A percentile compares a stretch with the other conserved stretches of the same genome.
Conservation (phyloP, 1,140 invertebrate genomes). For the Wiebesia pumilae region DNA sequence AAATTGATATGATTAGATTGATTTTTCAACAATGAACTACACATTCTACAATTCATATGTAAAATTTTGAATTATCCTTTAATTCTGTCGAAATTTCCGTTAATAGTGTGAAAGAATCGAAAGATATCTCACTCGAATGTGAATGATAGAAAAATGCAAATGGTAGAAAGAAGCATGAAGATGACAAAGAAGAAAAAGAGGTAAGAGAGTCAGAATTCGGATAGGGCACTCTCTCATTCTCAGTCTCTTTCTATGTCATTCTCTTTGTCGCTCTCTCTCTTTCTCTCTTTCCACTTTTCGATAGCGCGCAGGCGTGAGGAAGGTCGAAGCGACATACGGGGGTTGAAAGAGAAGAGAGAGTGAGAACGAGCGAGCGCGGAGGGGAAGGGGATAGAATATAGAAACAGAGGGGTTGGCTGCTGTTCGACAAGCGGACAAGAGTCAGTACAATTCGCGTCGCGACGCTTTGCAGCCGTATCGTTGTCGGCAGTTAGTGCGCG, state of each 20-base stretch:
- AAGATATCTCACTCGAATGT: not conserved
- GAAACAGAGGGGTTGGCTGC: not conserved
- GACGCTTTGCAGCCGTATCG: slow-evolving; percentile 57
- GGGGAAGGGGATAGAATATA: slow-evolving; percentile 45
- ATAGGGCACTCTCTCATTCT: slow-evolving; percentile 52
- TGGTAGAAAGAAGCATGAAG: not conserved
- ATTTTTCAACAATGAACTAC: too few species aligned
- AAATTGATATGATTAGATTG: too few species aligned
- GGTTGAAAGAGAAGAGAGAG: slow-evolving; percentile 47
- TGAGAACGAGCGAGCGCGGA: slow-evolving; percentile 15
- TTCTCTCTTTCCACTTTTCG: not conserved
- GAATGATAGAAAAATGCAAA: slow-evolving; percentile 11
- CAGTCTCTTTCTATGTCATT: not conserved
- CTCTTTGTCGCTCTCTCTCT: not conserved
- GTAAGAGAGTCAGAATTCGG: slow-evolving; percentile 61
- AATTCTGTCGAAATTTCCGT: not conserved
- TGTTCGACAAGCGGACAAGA: not conserved
- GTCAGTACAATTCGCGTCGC: slow-evolving; percentile 69
- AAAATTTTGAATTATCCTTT: too few species aligned
- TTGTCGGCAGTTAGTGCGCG: not conserved
- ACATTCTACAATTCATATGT: too few species aligned
- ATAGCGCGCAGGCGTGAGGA: slow-evolving; percentile 56
- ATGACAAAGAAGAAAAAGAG: not conserved
- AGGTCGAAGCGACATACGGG: slow-evolving; percentile 65
- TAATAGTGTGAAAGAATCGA: not conserved